A percentile compares a stretch with the other conserved stretches of the same genome.
Evolutionary conservation across 1,140 invertebrate species (phyloP).

Genomic region (Amphibalanus amphitrite): DNA sequence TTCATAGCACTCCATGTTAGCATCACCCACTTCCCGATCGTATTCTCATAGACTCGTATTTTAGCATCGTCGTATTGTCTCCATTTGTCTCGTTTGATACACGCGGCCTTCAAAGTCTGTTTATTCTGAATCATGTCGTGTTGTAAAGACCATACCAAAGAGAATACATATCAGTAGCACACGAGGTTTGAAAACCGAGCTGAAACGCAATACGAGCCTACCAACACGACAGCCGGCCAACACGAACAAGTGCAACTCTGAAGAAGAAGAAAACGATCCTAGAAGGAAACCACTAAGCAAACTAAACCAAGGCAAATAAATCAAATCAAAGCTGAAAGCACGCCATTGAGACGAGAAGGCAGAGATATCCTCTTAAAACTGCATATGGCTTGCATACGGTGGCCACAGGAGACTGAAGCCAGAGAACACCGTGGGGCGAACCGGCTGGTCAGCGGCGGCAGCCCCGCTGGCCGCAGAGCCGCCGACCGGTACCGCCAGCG

Average conservation of each 20-base stretch:
- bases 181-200: not conserved
- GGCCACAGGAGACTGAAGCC: no score
- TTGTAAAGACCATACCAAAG: not conserved
- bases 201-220: not conserved
- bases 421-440: no score
- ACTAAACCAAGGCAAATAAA: not conserved
- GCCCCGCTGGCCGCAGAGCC: no score
- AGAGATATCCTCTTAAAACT: not conserved
- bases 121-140: not conserved
- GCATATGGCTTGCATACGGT: not conserved
- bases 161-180: not conserved
- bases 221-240: not conserved
- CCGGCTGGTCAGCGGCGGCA: no score
- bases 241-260: not conserved
- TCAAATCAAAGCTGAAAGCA: not conserved
- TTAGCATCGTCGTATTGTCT: no score
- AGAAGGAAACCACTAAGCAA: not conserved
- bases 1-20: no score
- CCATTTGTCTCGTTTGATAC: no score
- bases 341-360: not conserved
- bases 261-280: no score
- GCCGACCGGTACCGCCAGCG: not conserved
- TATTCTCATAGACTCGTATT: no score
- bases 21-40: no score
- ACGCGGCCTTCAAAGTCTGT: not conserved